phyloP scores from a whole-genome alignment of 1,140 invertebrate genomes.

The Charaxes varanes region DNA sequence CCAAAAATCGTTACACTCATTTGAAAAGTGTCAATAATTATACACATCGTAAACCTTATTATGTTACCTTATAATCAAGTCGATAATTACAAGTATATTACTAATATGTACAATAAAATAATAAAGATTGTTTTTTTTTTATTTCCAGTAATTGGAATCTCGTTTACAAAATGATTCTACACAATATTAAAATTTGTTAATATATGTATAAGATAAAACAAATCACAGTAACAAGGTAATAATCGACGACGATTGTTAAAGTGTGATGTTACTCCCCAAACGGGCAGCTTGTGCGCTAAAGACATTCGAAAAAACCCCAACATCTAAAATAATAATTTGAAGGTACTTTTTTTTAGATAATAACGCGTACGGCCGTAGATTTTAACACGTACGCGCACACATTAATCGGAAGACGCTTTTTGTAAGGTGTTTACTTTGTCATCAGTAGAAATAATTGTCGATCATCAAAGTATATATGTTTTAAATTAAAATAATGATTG shows the following conservation, averaged over 20 bases:
- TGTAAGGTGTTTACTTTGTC: too few relatives aligned
- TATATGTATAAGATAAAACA: slow-evolving; percentile 56
- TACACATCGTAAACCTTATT: too few relatives aligned
- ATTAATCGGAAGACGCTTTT: slow-evolving; percentile 22
- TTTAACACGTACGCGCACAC: slow-evolving; percentile 5
- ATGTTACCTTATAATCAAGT: too few relatives aligned
- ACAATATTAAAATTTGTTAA: slow-evolving; percentile 25
- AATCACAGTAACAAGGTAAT: slow-evolving; percentile 72
- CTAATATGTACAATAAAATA: slow-evolving; percentile 25
- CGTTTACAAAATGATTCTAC: slow-evolving; percentile 43
- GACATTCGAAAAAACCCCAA: slow-evolving; percentile 18
- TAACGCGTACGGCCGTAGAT: too few relatives aligned
- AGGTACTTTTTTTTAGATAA: too few relatives aligned
- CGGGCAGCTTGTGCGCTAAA: slow-evolving; percentile 36
- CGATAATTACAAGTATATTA: slow-evolving; percentile 23
- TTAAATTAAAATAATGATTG: too few relatives aligned
- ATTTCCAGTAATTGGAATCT: slow-evolving; percentile 51
- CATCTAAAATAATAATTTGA: too few relatives aligned
- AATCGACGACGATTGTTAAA: slow-evolving; percentile 40
- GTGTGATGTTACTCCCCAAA: slow-evolving; percentile 42
- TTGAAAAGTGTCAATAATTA: slow-evolving; percentile 41
- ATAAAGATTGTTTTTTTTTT: slow-evolving; percentile 32
- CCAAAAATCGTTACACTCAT: slow-evolving; percentile 39
- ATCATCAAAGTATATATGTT: too few relatives aligned
- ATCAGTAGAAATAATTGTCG: too few relatives aligned